Evolutionary conservation across 2,113 vertebrate species (phyloP).

Genomic region (Cryptotis parvus): DNA sequence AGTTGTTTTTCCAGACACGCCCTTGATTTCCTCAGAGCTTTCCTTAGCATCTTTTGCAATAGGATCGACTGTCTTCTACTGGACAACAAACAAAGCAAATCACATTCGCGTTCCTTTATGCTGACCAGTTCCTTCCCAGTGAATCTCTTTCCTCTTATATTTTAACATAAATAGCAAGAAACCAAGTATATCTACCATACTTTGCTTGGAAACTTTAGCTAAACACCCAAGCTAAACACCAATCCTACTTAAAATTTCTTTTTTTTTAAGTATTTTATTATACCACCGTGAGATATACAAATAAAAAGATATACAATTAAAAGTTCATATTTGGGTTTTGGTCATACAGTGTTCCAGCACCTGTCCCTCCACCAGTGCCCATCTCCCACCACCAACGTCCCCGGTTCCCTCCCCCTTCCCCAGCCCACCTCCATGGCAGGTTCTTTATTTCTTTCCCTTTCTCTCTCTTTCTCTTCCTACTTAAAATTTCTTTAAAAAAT

Average conservation of each 20-base stretch:
- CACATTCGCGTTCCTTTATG: not conserved
- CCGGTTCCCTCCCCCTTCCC: too few relatives aligned
- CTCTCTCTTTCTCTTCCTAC: too few relatives aligned
- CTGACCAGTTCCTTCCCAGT: slow-evolving; percentile 1
- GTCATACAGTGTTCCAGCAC: too few relatives aligned
- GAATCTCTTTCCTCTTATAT: slow-evolving; percentile 16
- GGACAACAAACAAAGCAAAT: not conserved
- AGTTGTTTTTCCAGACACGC: not conserved
- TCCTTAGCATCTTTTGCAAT: not conserved
- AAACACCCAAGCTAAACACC: not conserved
- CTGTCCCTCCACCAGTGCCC: too few relatives aligned
- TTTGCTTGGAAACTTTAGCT: slow-evolving; percentile 22
- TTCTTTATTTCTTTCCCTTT: too few relatives aligned
- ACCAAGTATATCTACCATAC: not conserved
- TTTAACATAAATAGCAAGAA: not conserved
- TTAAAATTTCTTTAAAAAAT: not conserved
- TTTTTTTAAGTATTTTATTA: too few relatives aligned
- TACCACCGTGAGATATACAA: too few relatives aligned
- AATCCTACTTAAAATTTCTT: not conserved
- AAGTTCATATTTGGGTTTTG: too few relatives aligned
- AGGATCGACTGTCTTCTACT: not conserved
- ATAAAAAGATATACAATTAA: too few relatives aligned
- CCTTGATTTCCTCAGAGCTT: not conserved
- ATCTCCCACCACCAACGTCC: too few relatives aligned
- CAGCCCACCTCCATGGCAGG: too few relatives aligned